Evolutionary conservation across 2,797 vertebrate genomes (phyloP).

Genomic region (Delichon dasypus): DNA sequence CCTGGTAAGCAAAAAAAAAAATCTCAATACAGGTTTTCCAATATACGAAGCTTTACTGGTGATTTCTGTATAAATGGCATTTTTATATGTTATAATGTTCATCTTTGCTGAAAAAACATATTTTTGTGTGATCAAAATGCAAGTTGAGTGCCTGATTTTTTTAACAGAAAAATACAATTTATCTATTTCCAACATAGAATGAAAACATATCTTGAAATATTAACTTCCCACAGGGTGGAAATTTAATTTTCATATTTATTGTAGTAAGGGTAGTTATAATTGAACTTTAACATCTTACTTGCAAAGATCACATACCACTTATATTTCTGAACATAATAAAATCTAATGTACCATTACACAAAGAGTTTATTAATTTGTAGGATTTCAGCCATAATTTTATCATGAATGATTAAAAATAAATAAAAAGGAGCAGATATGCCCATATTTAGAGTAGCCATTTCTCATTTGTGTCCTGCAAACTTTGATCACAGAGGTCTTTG

Average conservation of each 20-base stretch:
- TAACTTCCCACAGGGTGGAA: background rate
- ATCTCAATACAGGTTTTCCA: background rate
- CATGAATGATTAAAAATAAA: background rate
- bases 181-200: background rate
- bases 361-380: background rate
- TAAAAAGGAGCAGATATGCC: background rate
- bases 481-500: background rate
- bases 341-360: background rate
- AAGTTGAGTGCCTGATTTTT: background rate
- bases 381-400: background rate
- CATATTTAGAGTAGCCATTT: background rate
- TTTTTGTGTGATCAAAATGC: background rate
- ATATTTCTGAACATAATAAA: background rate
- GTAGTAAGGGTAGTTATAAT: background rate
- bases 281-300: background rate
- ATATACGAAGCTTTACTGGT: background rate
- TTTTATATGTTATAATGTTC: background rate
- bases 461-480: background rate
- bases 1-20: background rate
- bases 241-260: background rate
- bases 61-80: background rate
- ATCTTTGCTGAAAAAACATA: background rate
- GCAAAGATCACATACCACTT: background rate
- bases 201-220: background rate
- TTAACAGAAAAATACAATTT: background rate